Percentiles rank a stretch among this genome's conserved stretches.
phyloP scores from a whole-genome alignment of 2,113 vertebrate species.

The Crotalus tigris region DNA sequence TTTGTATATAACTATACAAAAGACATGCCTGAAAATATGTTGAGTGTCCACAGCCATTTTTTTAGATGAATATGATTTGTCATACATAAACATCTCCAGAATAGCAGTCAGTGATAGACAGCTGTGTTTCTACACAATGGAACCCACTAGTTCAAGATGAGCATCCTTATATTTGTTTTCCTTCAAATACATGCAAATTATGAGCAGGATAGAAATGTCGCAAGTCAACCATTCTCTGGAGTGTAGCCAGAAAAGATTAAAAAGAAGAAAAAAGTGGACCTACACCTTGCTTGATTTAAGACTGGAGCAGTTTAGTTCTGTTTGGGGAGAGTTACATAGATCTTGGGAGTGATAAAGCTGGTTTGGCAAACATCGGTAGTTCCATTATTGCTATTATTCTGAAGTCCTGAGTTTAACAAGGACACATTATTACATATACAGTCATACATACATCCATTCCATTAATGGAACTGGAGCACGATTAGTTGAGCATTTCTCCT shows the following conservation, averaged over 20 bases:
- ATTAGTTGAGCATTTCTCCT: background rate
- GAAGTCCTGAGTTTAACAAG: background rate
- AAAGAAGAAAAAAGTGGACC: too few relatives aligned
- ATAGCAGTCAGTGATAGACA: background rate
- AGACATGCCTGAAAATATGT: background rate
- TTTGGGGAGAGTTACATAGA: background rate
- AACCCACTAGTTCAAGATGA: background rate
- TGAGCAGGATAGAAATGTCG: background rate
- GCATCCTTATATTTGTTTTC: background rate
- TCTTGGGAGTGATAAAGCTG: background rate
- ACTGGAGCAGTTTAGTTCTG: background rate
- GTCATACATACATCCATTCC: background rate
- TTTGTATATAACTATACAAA: background rate
- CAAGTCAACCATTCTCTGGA: background rate
- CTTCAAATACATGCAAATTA: background rate
- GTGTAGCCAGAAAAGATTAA: background rate
- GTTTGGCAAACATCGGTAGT: background rate
- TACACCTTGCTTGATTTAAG: background rate
- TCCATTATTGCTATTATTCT: background rate
- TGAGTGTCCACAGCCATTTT: background rate
- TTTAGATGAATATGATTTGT: background rate
- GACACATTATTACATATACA: background rate
- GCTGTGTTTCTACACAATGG: background rate
- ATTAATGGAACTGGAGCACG: background rate
- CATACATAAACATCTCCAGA: background rate